A percentile compares a stretch with the other conserved stretches of the same genome.
These are phyloP conservation scores for Neomorphus geoffroyi DNA, from an alignment of 2,797 vertebrate species.

Conservation along the genomic window DNA sequence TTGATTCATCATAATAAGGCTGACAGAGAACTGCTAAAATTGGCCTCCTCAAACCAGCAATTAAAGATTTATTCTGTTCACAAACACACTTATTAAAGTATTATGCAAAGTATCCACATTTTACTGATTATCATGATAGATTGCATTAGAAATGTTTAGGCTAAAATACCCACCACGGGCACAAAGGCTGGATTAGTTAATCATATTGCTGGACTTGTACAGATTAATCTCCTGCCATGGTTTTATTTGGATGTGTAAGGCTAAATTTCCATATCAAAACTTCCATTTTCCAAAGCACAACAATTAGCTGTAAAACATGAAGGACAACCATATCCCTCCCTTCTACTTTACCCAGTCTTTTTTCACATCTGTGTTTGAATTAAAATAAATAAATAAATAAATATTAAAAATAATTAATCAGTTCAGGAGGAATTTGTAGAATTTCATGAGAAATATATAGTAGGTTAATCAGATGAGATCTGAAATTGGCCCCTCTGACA, in stretches of 20 bases:
- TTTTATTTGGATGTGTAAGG: conserved; percentile 32
- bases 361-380: not conserved
- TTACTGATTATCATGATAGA: conserved; percentile 60
- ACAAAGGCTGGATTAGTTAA: conserved; percentile 63
- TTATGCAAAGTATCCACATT: conserved; percentile 56
- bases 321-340: not conserved
- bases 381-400: not conserved
- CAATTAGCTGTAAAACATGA: conserved; percentile 5
- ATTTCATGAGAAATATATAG: not conserved
- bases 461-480: not conserved
- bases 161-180: not conserved
- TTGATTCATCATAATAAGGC: conserved; percentile 34
- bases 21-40: conserved; percentile 20
- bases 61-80: conserved; percentile 30
- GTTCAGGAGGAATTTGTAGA: not conserved
- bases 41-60: conserved; percentile 9
- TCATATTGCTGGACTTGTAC: conserved; percentile 32
- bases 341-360: not conserved
- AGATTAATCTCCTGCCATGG: not conserved
- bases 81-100: conserved; percentile 60
- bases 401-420: too few species aligned
- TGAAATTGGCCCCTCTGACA: not conserved
- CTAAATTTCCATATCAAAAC: conserved; percentile 30
- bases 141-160: conserved; percentile 33
- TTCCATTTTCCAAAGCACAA: not conserved